Conservation (phyloP, 2,113 vertebrate species). For the Actinemys pallida region DNA sequence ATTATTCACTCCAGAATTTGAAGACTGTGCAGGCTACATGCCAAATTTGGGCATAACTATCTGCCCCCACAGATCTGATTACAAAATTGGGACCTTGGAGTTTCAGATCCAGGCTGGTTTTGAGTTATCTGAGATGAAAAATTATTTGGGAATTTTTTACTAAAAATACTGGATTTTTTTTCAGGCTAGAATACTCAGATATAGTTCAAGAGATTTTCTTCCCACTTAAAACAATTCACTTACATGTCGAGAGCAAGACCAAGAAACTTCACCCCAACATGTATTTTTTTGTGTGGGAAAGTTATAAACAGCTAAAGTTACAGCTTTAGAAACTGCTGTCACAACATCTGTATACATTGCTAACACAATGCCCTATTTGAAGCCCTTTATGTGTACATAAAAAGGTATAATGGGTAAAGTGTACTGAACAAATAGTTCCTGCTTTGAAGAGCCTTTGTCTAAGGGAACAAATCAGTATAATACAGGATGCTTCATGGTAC, state of each 20-base stretch:
- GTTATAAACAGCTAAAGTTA: background rate
- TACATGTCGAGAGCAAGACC: background rate
- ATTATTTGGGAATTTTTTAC: background rate
- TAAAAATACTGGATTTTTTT: background rate
- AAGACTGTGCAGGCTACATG: background rate
- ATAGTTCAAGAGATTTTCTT: background rate
- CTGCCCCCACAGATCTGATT: background rate
- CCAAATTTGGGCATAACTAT: background rate
- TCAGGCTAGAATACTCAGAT: background rate
- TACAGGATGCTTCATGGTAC: rapidly evolving
- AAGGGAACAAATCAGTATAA: background rate
- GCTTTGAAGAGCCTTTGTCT: background rate
- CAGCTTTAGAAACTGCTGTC: background rate
- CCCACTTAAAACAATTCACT: background rate
- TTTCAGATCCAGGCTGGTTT: background rate
- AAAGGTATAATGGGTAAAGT: background rate
- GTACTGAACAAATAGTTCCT: background rate
- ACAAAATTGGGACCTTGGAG: background rate
- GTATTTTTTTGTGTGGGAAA: background rate
- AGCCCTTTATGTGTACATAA: background rate
- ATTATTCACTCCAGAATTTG: background rate
- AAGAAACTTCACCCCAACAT: background rate
- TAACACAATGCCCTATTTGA: background rate
- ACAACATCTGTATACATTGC: background rate
- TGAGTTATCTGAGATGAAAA: background rate